Conservation (phyloP, 2,797 vertebrate genomes). For the Halcyon chelicuti region DNA sequence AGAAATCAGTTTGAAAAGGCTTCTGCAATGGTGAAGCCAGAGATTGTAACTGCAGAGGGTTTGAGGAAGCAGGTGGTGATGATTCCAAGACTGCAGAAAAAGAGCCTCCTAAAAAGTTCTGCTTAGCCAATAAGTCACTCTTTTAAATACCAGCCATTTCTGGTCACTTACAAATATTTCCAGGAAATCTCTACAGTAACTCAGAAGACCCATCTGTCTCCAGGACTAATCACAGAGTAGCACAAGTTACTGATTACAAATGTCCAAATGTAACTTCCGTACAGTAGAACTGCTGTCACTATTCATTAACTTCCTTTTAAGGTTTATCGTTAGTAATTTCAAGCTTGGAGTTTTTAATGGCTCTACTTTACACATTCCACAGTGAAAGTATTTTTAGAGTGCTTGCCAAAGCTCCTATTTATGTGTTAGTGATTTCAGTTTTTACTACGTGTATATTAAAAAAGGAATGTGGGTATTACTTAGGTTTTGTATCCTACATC, state of each 20-base stretch:
- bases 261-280: neutral
- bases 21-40: neutral
- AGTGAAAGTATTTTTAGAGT: neutral
- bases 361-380: neutral
- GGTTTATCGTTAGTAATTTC: conserved; percentile 12
- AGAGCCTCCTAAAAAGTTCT: neutral
- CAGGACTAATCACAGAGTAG: neutral
- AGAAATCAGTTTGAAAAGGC: neutral
- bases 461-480: neutral
- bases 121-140: neutral
- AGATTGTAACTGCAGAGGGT: neutral
- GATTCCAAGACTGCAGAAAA: neutral
- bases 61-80: neutral
- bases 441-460: neutral
- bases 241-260: conserved; percentile 28
- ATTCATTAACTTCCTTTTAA: conserved; percentile 36
- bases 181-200: conserved; percentile 8
- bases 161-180: conserved; percentile 23
- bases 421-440: neutral
- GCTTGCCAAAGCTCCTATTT: conserved; percentile 8
- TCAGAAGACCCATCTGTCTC: neutral
- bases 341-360: neutral
- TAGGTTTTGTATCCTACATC: neutral
- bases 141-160: conserved; percentile 10
- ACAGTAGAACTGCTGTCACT: neutral